Evolutionary conservation across 2,888 invertebrate genomes (phyloP).

Genomic region (Phytoseiulus persimilis): DNA sequence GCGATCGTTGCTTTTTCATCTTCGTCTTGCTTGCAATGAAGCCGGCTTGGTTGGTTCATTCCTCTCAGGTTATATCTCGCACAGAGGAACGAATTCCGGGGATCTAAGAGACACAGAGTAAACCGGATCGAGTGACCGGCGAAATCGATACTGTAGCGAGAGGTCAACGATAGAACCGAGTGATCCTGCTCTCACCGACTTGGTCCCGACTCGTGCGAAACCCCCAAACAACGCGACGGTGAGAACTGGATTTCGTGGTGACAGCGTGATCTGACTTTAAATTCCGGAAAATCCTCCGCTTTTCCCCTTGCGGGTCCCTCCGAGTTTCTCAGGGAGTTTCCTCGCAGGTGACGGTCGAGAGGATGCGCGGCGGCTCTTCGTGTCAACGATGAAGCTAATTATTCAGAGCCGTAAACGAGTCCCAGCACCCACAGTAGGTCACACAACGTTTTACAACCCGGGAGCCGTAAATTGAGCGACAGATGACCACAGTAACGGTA

Average conservation of each 20-base stretch:
- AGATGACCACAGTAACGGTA: background rate
- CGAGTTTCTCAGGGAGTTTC: too few species aligned
- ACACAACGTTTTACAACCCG: background rate
- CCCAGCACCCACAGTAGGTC: background rate
- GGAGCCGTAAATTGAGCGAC: background rate
- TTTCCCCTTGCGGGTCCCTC: too few species aligned
- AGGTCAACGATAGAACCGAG: too few species aligned
- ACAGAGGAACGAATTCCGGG: background rate
- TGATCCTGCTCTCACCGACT: background rate
- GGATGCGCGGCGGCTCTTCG: background rate
- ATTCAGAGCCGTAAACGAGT: background rate
- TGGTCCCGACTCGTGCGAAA: too few species aligned
- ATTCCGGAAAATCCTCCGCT: too few species aligned
- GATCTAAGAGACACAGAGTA: background rate
- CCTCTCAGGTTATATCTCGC: background rate
- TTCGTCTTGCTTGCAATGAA: background rate
- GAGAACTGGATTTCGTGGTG: too few species aligned
- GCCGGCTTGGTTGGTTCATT: background rate
- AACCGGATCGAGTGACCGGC: background rate
- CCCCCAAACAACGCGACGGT: too few species aligned
- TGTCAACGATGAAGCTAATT: background rate
- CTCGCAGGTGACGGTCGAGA: too few species aligned
- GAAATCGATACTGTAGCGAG: too few species aligned
- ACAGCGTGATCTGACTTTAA: too few species aligned
- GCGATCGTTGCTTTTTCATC: background rate